phyloP scores from a whole-genome alignment of 1,140 invertebrate genomes.

The Anagrus nilaparvatae region DNA sequence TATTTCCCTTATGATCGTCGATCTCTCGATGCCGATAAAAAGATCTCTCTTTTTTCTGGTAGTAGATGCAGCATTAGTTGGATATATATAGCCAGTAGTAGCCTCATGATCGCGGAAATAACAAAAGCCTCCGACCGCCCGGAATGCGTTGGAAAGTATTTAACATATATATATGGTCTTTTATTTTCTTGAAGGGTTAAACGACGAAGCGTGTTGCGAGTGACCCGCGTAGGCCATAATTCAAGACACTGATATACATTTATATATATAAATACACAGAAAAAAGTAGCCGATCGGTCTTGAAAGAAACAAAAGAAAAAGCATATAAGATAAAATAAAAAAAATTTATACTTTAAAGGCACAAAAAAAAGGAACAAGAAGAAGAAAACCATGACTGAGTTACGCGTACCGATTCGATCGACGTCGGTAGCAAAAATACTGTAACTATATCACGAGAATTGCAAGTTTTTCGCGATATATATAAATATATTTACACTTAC shows the following conservation, averaged over 20 bases:
- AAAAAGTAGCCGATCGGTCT: conserved; percentile 20
- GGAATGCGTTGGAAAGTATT: conserved; percentile 36
- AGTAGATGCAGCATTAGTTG: too few relatives aligned
- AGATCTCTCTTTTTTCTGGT: conserved; percentile 9
- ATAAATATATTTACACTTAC: too few relatives aligned
- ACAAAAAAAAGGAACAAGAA: too few relatives aligned
- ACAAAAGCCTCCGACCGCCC: conserved; percentile 24
- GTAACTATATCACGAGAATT: conserved; percentile 22
- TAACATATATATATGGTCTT: too few relatives aligned
- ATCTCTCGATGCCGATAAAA: conserved; percentile 25
- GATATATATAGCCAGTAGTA: conserved; percentile 18
- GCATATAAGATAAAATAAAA: neutral
- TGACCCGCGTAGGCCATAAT: conserved; percentile 37
- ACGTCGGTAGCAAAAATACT: conserved; percentile 20
- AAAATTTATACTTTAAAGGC: too few relatives aligned
- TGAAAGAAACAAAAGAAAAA: conserved; percentile 14
- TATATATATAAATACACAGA: too few relatives aligned
- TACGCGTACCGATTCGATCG: conserved; percentile 33
- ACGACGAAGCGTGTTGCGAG: conserved; percentile 42
- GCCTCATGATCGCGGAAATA: conserved; percentile 29
- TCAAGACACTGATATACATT: conserved; percentile 27
- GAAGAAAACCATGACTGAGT: conserved; percentile 19
- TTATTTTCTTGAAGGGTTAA: conserved; percentile 29
- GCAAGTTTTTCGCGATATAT: conserved; percentile 8
- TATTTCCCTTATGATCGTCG: conserved; percentile 20